Base-by-base conservation (phyloP, 2,113 vertebrate species). In the Falco punctatus region DNA sequence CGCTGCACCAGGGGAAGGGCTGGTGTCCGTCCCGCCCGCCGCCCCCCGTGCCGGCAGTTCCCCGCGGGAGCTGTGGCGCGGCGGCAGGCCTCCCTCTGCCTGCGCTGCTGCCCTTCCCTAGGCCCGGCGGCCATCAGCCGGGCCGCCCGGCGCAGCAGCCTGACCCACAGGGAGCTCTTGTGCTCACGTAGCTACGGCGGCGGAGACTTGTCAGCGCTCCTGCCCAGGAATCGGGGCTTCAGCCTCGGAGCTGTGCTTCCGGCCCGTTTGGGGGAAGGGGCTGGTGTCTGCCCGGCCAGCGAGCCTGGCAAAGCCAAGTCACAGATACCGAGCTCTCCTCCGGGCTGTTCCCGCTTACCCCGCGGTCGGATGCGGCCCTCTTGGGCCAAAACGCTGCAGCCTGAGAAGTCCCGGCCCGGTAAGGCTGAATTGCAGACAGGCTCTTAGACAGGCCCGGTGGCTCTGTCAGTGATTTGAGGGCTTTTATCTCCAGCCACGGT, bases 321-420 rank as follows among this genome's bases (percentile, higher is more conserved):
- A 13, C 21, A 3, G 40, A 5, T 6, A 19, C 3, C 1, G 40
- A 27, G 10, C 44, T n/a, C 17, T 27, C 4, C 30, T 40, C 11
- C 5, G 32, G 51, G 67, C 65, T 10, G 44, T 51, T 58, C 49
- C 15, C 1, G 22, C 15, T 19, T 18, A 20, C 10, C 59, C 35
- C 7, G 30, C 44, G n/a, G 2, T 27, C 2, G 2, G 5, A 1
- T 59, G 11, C 8, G 1, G 46, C 17, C 11, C 28, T 17, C 14
- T 6, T 6, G 48, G 27, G 52, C 61, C 59, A 6, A 9, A 4
- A 6, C 2, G 6, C 55, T 14, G 61, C 80, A 12, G 46, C 48
- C 22, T 8, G 61, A 9, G 51, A 28, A 55, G n/a, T 10, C 40
- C 15, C 11, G 58, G 38, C 28, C 13, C 5, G 23, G 2, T 38